Conservation (phyloP, 2,113 vertebrate genomes). For the Numida meleagris region DNA sequence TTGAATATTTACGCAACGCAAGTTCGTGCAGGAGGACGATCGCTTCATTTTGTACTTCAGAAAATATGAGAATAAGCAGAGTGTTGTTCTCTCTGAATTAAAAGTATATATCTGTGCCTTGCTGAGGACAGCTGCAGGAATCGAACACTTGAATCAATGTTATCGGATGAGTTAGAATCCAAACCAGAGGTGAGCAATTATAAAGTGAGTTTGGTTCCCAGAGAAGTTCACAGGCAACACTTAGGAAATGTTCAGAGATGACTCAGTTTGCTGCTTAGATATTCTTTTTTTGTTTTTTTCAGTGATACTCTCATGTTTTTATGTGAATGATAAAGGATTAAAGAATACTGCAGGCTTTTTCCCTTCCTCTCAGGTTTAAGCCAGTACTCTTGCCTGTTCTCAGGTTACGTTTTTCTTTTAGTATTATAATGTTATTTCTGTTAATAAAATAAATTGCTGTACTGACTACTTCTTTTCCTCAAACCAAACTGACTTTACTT, state of each 20-base stretch:
- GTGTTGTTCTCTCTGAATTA: conserved; percentile 55
- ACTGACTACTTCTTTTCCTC: neutral
- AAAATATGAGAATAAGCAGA: conserved; percentile 72
- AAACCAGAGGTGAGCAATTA: conserved; percentile 93
- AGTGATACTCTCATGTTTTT: neutral
- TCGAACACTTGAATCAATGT: conserved; percentile 92
- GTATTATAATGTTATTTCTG: neutral
- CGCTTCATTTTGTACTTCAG: conserved; percentile 29
- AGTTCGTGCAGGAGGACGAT: conserved; percentile 50
- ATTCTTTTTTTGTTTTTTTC: neutral
- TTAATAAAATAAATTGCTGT: neutral
- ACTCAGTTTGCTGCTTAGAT: neutral
- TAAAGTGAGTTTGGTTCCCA: conserved; percentile 3
- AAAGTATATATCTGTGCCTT: conserved; percentile 55
- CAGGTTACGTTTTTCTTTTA: neutral
- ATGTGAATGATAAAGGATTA: neutral
- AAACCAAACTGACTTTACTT: neutral
- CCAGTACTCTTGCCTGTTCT: neutral
- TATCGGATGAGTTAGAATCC: conserved; percentile 99
- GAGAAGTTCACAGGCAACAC: neutral
- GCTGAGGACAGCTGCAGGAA: conserved; percentile 76
- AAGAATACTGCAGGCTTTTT: neutral
- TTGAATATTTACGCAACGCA: conserved; percentile 18
- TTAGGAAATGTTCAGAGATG: neutral
- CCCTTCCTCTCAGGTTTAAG: neutral